A percentile compares a stretch with the other conserved stretches of the same genome.
These are phyloP conservation scores for Parnassius smintheus DNA, from an alignment of 2,888 invertebrate genomes.

Conservation along the genomic window DNA sequence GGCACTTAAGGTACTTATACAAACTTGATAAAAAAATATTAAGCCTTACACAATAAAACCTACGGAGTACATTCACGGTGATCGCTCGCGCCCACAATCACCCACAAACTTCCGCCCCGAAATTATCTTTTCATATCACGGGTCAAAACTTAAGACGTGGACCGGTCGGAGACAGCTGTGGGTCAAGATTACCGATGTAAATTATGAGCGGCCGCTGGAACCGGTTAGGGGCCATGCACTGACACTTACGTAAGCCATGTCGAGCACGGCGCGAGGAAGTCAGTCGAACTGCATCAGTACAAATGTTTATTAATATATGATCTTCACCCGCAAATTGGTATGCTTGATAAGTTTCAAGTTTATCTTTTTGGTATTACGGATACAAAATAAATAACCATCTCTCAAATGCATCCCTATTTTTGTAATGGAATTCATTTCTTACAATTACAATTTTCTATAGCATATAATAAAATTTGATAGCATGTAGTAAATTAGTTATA, in stretches of 20 bases:
- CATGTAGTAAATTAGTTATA: no score
- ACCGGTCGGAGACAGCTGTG: conserved; percentile 65
- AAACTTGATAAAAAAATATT: conserved; percentile 11
- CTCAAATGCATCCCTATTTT: no score
- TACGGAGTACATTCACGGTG: conserved; percentile 14
- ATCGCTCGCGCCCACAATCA: conserved; percentile 45
- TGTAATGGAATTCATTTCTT: no score
- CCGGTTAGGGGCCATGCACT: conserved; percentile 66
- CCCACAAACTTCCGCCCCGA: conserved; percentile 49
- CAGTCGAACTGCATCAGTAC: neutral
- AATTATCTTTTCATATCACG: conserved; percentile 43
- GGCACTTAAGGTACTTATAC: no score
- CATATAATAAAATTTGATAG: no score
- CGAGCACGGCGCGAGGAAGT: conserved; percentile 13
- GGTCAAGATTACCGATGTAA: conserved; percentile 74
- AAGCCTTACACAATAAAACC: conserved; percentile 12
- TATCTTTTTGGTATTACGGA: neutral
- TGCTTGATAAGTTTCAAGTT: no score
- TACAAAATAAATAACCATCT: neutral
- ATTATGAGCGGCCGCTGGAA: conserved; percentile 55
- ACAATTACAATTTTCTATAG: no score
- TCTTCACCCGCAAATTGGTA: no score
- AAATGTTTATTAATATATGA: neutral
- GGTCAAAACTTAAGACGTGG: conserved; percentile 47
- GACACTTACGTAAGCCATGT: conserved; percentile 31